These are phyloP conservation scores for Imbricaverruca yamaguchii DNA, from an alignment of 2,888 invertebrate genomes.

Conservation along the genomic window DNA sequence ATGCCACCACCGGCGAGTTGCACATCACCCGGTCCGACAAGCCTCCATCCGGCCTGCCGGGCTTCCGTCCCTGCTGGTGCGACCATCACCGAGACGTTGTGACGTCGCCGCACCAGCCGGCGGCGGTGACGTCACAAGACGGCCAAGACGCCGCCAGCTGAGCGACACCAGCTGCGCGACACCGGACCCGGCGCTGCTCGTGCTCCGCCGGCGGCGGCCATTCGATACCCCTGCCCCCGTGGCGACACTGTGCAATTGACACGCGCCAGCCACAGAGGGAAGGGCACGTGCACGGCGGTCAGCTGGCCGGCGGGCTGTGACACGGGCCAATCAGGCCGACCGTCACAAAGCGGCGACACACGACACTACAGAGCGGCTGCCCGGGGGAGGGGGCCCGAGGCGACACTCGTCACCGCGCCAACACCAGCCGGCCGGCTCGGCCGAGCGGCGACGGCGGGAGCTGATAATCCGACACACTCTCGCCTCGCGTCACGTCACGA, in stretches of 20 bases:
- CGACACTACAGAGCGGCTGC: conserved; percentile 17
- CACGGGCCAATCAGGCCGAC: conserved; percentile 27
- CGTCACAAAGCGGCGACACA: conserved; percentile 30
- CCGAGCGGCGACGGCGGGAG: background rate
- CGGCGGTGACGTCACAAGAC: no score
- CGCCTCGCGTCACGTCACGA: background rate
- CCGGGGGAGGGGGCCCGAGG: background rate
- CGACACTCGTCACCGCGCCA: no score
- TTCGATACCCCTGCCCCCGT: no score
- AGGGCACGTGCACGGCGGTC: conserved; percentile 26
- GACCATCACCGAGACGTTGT: no score
- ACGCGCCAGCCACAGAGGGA: conserved; percentile 24
- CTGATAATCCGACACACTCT: background rate
- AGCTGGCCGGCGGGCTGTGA: conserved; percentile 10
- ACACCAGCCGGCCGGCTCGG: background rate
- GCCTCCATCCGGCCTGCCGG: background rate
- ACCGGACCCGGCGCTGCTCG: background rate
- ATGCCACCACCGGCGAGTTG: no score
- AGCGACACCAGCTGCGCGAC: background rate
- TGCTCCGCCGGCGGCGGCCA: conserved; percentile 25
- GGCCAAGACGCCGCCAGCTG: background rate
- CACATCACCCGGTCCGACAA: no score
- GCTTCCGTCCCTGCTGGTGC: background rate
- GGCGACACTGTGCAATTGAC: background rate
- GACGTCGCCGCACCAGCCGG: no score